Base-by-base conservation (phyloP, 2,888 invertebrate genomes). In the Aquatica leii region DNA sequence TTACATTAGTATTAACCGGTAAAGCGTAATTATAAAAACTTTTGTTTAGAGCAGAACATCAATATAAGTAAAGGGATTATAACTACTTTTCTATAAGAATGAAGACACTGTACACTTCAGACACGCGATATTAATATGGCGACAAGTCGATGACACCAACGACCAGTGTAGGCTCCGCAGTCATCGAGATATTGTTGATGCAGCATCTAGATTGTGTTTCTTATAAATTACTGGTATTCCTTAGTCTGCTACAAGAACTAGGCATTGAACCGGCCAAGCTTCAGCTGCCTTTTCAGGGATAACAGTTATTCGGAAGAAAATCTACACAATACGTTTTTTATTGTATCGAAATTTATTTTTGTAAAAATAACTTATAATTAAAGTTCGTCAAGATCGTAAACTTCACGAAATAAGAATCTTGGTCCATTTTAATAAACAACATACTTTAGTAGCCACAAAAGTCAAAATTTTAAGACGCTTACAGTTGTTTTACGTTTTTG, bases 81-180 rank as follows among this genome's bases (percentile, higher is more conserved):
- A 76, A 74, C 75, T 70, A 71, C 76, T 76, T 76, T 76, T 77
- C 75, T 70, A 71, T 66, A 76, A 76, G 76, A 76, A 76, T 77
- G 76, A 76, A 77, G 76, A 76, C 76, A 76, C 76, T 74, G 73
- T 74, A 75, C 73, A 74, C 71, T 72, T 69, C 69, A 72, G 75
- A 76, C 77, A 77, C 76, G 78, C 77, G 76, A 78, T 80, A 80
- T 80, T 79, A 80, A 80, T 79, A 80, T 77, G 76, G 78, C 77
- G 78, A 79, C 78, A 77, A 78, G 81, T 79, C 80, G 79, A 78
- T 80, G 80, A 80, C 79, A 80, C 78, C 77, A 78, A 68, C 69
- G 66, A 69, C 70, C 74, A 74, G 78, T 78, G 79, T 79, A 78
- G 79, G 78, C 76, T 75, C 78, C 73, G 72, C 72, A 75, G 77